Base-by-base conservation (phyloP, 2,888 invertebrate genomes). In the Lepidocyrtoides sp. region DNA sequence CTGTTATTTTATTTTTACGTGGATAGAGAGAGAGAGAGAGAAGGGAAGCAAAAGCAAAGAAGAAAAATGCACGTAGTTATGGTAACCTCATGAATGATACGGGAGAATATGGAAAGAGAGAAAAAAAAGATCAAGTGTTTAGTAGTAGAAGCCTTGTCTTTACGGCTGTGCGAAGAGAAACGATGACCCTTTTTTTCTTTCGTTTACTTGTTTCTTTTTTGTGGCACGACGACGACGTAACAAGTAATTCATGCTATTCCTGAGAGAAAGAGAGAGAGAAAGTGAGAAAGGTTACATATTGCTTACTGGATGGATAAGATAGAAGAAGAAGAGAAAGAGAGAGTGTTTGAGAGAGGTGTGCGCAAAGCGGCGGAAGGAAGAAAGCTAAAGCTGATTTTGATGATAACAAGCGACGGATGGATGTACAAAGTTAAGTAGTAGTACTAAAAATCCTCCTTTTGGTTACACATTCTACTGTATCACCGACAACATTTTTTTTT, bases 341-440 rank as follows among this genome's bases (percentile, higher is more conserved):
- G n/a, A n/a, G n/a, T n/a, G n/a, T n/a, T n/a, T 3, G 7, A 48
- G 51, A 51, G 4, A 51, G 5, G 51, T 10, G 4, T 5, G 5
- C 51, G 12, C 17, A 51, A 3, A 26, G 60, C 8, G 60, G 60
- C 4, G 17, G 57, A 57, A n/a, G n/a, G n/a, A 23, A 26, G 17
- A 60, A 51, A 2, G 41, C 41, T 41, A 41, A 66, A 66, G 32
- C 63, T 66, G 32, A 32, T 32, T 66, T 66, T n/a, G n/a, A n/a
- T n/a, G 63, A 66, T 66, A 66, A 66, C 63, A 66, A 66, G 32
- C 29, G 63, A 66, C 14, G 63, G 63, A 66, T 66, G 14, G n/a
- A n/a, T n/a, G n/a, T 2, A 32, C 63, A 12, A 12, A 66, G 63
- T 66, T 66, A 32, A 66, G 32, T 66, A 66, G 63, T n/a, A 66